A percentile compares a stretch with the other conserved stretches of the same genome.
Evolutionary conservation across 2,888 invertebrate species (phyloP).

Genomic region (Formica aserva): DNA sequence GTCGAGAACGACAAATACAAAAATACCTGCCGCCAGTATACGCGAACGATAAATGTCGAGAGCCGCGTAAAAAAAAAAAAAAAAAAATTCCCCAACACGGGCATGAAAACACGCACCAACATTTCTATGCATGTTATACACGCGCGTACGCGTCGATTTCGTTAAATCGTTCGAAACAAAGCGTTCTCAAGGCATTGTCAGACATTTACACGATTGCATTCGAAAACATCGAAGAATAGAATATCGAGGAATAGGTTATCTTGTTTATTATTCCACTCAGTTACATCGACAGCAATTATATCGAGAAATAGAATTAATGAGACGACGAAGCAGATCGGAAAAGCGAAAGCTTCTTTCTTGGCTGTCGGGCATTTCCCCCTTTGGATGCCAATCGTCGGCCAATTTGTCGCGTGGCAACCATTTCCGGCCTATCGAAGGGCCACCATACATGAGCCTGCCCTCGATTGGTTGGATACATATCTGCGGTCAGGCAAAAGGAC

Average conservation of each 20-base stretch:
- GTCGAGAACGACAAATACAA: conserved; percentile 56
- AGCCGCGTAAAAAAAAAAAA: conserved; percentile 33
- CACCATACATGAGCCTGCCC: conserved; percentile 64
- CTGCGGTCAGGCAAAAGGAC: conserved; percentile 70
- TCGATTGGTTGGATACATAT: conserved; percentile 67
- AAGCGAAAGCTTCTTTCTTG: conserved; percentile 63
- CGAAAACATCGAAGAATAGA: conserved; percentile 6
- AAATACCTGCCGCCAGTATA: conserved; percentile 40
- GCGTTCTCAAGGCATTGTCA: conserved; percentile 67
- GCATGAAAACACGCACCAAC: conserved; percentile 33
- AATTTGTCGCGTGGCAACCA: conserved; percentile 78
- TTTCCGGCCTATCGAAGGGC: conserved; percentile 74
- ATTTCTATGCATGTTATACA: conserved; percentile 18
- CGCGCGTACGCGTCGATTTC: conserved; percentile 60
- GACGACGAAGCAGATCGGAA: conserved; percentile 61
- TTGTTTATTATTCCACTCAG: neutral
- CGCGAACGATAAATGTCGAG: conserved; percentile 50
- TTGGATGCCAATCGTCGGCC: conserved; percentile 74
- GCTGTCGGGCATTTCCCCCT: conserved; percentile 56
- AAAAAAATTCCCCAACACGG: conserved; percentile 1
- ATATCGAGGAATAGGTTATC: neutral
- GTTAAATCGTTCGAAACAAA: conserved; percentile 78
- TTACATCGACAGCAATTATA: conserved; percentile 66
- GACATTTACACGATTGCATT: conserved; percentile 46
- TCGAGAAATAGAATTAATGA: conserved; percentile 71